Conservation (phyloP, 2,797 vertebrate species). For the Ctenopoma kingsleyae region DNA sequence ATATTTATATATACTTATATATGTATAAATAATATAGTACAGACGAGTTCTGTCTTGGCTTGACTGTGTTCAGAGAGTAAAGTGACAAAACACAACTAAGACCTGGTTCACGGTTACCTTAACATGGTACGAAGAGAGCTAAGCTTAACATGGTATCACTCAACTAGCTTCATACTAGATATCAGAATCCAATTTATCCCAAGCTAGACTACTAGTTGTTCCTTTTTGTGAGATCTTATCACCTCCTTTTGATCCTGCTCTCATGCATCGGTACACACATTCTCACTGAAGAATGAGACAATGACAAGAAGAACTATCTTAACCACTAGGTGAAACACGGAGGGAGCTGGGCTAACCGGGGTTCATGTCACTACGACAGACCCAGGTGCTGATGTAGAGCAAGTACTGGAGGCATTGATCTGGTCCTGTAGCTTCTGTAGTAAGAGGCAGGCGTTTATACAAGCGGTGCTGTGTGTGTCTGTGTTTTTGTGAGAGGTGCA, state of each 20-base stretch:
- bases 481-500: constrained; percentile 21
- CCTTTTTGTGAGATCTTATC: constrained; percentile 10
- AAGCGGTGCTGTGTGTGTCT: constrained; percentile 46
- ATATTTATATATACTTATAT: constrained; percentile 77
- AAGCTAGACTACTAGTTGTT: background rate
- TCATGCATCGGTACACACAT: constrained; percentile 22
- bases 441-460: constrained; percentile 62
- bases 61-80: constrained; percentile 50
- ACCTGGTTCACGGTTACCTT: constrained; percentile 11
- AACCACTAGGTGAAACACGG: constrained; percentile 49
- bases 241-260: constrained; percentile 13
- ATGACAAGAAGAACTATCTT: constrained; percentile 41
- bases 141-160: constrained; percentile 9
- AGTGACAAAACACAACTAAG: constrained; percentile 22
- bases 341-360: constrained; percentile 18
- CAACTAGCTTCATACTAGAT: constrained; percentile 9
- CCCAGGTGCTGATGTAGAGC: constrained; percentile 18
- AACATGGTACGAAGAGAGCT: constrained; percentile 21
- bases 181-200: constrained; percentile 4
- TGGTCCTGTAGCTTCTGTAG: constrained; percentile 53
- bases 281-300: constrained; percentile 50
- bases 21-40: constrained; percentile 80
- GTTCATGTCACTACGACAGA: constrained; percentile 14
- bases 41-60: constrained; percentile 59
- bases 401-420: constrained; percentile 28